These are phyloP conservation scores for Alitta virens DNA, from an alignment of 2,888 invertebrate genomes.

Conservation along the genomic window DNA sequence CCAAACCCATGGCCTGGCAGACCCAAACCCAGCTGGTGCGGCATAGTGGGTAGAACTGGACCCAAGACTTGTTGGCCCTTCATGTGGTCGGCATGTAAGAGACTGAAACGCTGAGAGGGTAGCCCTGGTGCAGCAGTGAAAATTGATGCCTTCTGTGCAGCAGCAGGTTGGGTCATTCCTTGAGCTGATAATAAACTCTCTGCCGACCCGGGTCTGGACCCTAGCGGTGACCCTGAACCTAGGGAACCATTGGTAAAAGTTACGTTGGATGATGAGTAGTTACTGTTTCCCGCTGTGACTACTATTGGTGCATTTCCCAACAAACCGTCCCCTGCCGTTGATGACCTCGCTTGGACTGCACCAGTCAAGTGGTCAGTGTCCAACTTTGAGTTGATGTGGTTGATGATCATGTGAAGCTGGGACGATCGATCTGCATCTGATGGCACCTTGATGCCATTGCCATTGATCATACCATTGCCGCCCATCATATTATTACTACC, in stretches of 20 bases:
- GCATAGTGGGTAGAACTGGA: neutral
- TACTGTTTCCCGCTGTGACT: neutral
- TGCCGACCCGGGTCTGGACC: conserved; percentile 11
- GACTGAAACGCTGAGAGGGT: neutral
- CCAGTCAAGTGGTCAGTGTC: neutral
- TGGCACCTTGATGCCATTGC: neutral
- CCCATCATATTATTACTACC: too few species aligned
- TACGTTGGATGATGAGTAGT: too few species aligned
- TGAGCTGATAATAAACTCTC: conserved; percentile 5
- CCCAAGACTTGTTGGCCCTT: neutral
- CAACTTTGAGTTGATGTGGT: conserved; percentile 3
- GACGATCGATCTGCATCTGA: neutral
- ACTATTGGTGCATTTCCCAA: conserved; percentile 1
- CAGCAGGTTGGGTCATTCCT: neutral
- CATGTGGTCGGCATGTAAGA: neutral
- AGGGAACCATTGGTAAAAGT: neutral
- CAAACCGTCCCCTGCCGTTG: neutral
- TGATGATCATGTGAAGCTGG: neutral
- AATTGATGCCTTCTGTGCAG: neutral
- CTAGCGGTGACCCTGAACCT: conserved; percentile 6
- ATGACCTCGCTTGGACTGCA: neutral
- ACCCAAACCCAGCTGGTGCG: too few species aligned
- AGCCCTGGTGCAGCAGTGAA: neutral
- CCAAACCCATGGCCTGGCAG: too few species aligned
- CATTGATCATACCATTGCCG: neutral